Evolutionary conservation across 2,113 vertebrate genomes (phyloP), one percentile per base, ranked within the genome.

Genomic region (Tautogolabrus adspersus): DNA sequence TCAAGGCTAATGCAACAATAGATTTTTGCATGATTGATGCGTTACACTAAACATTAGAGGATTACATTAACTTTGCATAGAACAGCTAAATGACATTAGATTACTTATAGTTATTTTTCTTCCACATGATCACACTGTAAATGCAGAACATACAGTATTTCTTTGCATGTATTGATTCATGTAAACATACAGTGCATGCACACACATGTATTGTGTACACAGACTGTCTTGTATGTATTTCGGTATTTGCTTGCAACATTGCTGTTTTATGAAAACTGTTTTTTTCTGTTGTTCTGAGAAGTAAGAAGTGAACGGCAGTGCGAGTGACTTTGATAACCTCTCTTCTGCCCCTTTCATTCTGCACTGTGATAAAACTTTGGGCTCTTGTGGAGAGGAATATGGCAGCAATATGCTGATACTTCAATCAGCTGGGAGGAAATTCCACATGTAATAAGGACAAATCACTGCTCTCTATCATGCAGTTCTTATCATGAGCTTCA

Each of bases 1-100:
- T 94, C 93, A 94, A 93, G 93, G 94, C 94, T 95, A 95, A 95
- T 95, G 94, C 94, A 94, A 94, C 94, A 95, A 95, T 95, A 94
- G 93, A 95, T 95, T 95, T 94, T 94, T 94, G 92, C 92, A 93
- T 94, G 94, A 95, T 95, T 94, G 94, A 95, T 95, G 94, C 21
- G 87, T 93, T 92, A 93, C 92, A 94, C 91, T 93, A 95, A 95
- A 95, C 94, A 95, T 94, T 94, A 95, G 92, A 88, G 89, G 93
- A 94, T 95, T 95, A 93, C 93, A 95, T 95, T 95, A 94, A 94
- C 93, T 95, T 95, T 94, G 93, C 92, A 93, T 93, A 94, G 92
- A 93, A 93, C 89, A 93, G 93, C 91, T 94, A 94, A 94, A 94
- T 94, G 91, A 93, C 93, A 92, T 79, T 72, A 93, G 90, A 93